Evolutionary conservation across 2,113 vertebrate species (phyloP).

Genomic region (Collichthys lucidus): DNA sequence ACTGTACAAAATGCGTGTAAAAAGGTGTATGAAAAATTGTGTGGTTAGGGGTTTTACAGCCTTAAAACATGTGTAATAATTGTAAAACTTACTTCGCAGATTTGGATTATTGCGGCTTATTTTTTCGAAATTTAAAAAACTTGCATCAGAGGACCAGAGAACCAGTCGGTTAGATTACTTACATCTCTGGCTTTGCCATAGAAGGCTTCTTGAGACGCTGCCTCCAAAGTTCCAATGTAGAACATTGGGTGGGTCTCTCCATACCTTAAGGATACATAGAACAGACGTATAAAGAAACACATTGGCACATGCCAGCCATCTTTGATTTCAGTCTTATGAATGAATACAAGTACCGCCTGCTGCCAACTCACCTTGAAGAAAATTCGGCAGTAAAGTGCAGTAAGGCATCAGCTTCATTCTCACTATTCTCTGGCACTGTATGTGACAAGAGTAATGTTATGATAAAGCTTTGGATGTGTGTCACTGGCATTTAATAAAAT

Average conservation of each 20-base stretch:
- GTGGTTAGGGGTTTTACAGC: too few species aligned
- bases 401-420: constrained; percentile 99
- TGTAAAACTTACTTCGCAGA: too few species aligned
- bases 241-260: constrained; percentile 99
- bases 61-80: too few species aligned
- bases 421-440: constrained; percentile 98
- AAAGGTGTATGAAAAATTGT: too few species aligned
- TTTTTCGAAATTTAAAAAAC: too few species aligned
- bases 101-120: too few species aligned
- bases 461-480: neutral
- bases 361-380: constrained; percentile 92
- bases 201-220: constrained; percentile 99
- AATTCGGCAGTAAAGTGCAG: constrained; percentile 99
- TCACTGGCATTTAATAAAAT: neutral
- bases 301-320: neutral
- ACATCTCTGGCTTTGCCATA: constrained; percentile 99
- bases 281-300: constrained; percentile 19
- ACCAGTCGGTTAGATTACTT: constrained; percentile 78
- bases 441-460: neutral
- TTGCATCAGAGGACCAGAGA: neutral
- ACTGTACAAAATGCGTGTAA: too few species aligned
- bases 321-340: neutral
- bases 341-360: neutral
- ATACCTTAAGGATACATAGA: constrained; percentile 85
- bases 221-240: constrained; percentile 98